Conservation (phyloP, 1,140 invertebrate genomes). For the Neodiprion virginianus region DNA sequence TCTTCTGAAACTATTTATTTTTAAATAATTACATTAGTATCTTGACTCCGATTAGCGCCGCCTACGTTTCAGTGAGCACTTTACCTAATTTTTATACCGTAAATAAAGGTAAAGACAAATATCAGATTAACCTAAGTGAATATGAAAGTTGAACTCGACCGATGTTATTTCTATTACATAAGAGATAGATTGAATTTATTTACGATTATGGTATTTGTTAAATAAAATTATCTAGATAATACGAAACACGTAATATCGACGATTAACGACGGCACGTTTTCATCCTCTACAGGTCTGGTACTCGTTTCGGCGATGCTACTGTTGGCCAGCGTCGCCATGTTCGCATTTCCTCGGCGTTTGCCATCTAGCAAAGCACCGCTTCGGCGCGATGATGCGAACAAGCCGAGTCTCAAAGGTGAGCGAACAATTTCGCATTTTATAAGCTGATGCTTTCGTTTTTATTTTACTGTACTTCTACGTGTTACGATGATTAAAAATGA, state of each 20-base stretch:
- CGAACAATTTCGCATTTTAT: neutral
- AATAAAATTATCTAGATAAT: too few species aligned
- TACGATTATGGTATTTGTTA: too few species aligned
- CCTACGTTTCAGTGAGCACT: too few species aligned
- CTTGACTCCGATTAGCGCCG: too few species aligned
- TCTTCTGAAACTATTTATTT: too few species aligned
- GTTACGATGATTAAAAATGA: slow-evolving; percentile 43
- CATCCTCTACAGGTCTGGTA: slow-evolving; percentile 69
- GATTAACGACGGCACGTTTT: slow-evolving; percentile 17
- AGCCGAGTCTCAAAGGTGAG: slow-evolving; percentile 67
- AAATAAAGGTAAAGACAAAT: too few species aligned
- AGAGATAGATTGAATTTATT: neutral
- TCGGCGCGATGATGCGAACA: slow-evolving; percentile 59
- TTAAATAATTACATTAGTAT: too few species aligned
- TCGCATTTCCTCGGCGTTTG: slow-evolving; percentile 81
- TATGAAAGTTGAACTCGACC: neutral
- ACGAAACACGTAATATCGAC: too few species aligned
- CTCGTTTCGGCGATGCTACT: slow-evolving; percentile 81
- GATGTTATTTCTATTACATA: slow-evolving; percentile 8
- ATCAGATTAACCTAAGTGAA: neutral
- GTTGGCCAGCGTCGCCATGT: slow-evolving; percentile 84
- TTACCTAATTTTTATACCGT: too few species aligned
- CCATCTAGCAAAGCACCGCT: slow-evolving; percentile 60
- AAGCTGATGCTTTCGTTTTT: neutral
- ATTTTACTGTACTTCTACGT: slow-evolving; percentile 35